Conservation (phyloP, 1,140 invertebrate species). For the Drosophila pallidifrons region DNA sequence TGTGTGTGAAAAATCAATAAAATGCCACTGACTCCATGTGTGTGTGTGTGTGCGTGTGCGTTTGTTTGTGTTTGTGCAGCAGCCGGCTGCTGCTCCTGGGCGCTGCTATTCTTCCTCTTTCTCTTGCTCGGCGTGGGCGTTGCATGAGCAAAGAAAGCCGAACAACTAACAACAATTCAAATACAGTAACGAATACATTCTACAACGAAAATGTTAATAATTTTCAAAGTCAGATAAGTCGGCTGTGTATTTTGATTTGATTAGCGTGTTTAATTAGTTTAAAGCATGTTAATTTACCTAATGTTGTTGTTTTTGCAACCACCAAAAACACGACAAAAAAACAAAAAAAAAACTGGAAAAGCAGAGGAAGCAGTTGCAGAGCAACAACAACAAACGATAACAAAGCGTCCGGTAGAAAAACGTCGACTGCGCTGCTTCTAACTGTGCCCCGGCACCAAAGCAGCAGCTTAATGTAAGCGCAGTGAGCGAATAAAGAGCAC, state of each 20-base stretch:
- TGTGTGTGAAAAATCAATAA: conserved; percentile 77
- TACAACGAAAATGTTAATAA: conserved; percentile 11
- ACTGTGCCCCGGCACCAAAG: conserved; percentile 26
- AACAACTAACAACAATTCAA: conserved; percentile 10
- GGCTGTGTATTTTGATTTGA: conserved; percentile 8
- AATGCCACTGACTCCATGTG: conserved; percentile 43
- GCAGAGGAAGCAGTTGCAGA: not conserved
- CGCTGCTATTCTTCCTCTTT: not conserved
- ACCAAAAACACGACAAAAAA: conserved; percentile 9
- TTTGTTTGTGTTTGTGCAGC: conserved; percentile 60
- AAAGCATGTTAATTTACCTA: conserved; percentile 41
- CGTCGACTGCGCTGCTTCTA: conserved; percentile 43
- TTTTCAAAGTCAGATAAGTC: conserved; percentile 6
- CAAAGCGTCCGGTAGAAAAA: conserved; percentile 37
- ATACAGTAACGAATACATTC: not conserved
- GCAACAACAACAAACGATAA: conserved; percentile 19
- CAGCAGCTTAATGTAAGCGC: conserved; percentile 22
- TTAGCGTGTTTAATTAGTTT: conserved; percentile 50
- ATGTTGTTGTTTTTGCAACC: conserved; percentile 33
- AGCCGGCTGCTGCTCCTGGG: conserved; percentile 55
- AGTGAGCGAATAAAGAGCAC: conserved; percentile 8
- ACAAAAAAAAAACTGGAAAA: not conserved
- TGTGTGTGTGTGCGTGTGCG: conserved; percentile 27
- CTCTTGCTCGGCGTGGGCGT: conserved; percentile 16
- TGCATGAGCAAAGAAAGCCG: conserved; percentile 13